phyloP scores from a whole-genome alignment of 2,797 vertebrate species.

The Salmo trutta region DNA sequence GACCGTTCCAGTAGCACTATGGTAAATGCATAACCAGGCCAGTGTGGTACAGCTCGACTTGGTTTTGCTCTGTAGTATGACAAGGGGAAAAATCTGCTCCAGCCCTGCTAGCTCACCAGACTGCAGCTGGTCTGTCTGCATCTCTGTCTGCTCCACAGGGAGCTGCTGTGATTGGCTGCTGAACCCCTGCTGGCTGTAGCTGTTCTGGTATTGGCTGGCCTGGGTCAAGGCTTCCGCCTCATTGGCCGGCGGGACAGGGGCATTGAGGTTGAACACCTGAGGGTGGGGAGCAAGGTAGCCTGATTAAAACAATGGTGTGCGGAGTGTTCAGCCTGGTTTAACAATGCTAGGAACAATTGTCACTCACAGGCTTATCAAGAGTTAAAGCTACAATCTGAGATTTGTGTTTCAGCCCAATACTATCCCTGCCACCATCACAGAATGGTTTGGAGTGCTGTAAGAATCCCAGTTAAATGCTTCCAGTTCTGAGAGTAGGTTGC shows the following conservation, averaged over 20 bases:
- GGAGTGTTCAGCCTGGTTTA: not conserved
- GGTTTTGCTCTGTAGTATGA: no score
- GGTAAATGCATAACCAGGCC: no score
- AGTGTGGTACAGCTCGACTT: no score
- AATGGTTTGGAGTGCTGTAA: no score
- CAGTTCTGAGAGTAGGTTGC: no score
- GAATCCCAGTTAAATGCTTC: no score
- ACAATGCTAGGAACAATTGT: not conserved
- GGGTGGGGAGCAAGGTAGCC: not conserved
- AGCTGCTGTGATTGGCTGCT: constrained; percentile 81
- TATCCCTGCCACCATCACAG: no score
- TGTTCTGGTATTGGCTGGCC: constrained; percentile 89
- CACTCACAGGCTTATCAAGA: no score
- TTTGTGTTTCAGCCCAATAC: no score
- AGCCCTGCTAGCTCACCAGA: constrained; percentile 78
- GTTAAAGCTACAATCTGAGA: no score
- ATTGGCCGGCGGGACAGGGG: constrained; percentile 93
- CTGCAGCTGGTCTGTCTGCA: constrained; percentile 92
- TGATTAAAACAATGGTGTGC: not conserved
- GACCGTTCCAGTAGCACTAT: no score
- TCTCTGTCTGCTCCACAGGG: constrained; percentile 89
- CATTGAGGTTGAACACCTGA: constrained; percentile 98
- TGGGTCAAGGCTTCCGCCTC: constrained; percentile 91
- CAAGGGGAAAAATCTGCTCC: not conserved
- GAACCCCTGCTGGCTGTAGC: constrained; percentile 93